A percentile compares a stretch with the other conserved stretches of the same genome.
These are phyloP conservation scores for Lamellibrachia luymesi DNA, from an alignment of 1,140 invertebrate genomes.

Conservation along the genomic window DNA sequence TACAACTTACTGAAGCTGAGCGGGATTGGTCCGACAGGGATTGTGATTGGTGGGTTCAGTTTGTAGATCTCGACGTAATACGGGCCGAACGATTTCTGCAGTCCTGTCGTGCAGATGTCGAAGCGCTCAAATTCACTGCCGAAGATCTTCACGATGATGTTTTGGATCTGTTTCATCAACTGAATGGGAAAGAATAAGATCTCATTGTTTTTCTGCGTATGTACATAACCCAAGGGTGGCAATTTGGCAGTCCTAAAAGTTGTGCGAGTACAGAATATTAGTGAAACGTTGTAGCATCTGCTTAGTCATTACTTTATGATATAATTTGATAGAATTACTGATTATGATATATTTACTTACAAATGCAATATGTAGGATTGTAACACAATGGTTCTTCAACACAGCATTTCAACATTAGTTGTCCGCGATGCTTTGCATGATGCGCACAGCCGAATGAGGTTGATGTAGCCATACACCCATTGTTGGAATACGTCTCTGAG, in stretches of 20 bases:
- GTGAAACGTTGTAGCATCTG: too few relatives aligned
- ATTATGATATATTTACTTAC: too few relatives aligned
- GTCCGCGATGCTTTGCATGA: too few relatives aligned
- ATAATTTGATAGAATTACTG: too few relatives aligned
- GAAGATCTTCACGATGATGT: conserved; percentile 1
- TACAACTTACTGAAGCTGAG: conserved; percentile 2
- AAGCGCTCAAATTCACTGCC: background rate
- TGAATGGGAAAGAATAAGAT: background rate
- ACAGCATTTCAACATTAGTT: too few relatives aligned
- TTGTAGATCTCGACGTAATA: background rate
- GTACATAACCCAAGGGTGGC: background rate
- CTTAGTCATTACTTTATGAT: too few relatives aligned
- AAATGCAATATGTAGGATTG: too few relatives aligned
- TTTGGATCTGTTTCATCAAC: background rate
- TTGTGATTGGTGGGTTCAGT: background rate
- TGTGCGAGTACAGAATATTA: too few relatives aligned
- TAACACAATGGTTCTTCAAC: too few relatives aligned
- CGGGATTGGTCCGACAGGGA: background rate
- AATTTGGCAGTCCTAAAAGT: background rate
- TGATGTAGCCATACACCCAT: too few relatives aligned
- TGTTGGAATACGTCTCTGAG: too few relatives aligned
- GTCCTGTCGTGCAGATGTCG: background rate
- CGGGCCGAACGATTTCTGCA: background rate
- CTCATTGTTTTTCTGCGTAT: background rate
- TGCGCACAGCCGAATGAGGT: too few relatives aligned